Evolutionary conservation across 2,113 vertebrate species (phyloP).

Genomic region (Malurus melanocephalus): DNA sequence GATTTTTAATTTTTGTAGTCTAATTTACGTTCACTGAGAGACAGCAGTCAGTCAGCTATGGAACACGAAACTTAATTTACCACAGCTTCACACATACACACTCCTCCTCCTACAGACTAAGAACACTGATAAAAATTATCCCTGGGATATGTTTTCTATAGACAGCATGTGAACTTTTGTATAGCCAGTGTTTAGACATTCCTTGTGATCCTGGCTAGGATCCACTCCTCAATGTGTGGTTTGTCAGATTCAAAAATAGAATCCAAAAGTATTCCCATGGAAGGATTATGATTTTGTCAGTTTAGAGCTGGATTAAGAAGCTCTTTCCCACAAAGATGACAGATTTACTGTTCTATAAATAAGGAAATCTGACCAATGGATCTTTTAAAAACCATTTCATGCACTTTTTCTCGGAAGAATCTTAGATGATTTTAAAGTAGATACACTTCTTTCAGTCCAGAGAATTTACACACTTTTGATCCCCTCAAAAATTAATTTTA

Average conservation of each 20-base stretch:
- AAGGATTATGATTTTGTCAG: neutral
- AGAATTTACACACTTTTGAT: fast-evolving
- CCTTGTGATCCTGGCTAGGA: neutral
- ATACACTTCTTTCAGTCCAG: neutral
- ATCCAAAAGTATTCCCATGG: neutral
- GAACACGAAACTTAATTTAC: neutral
- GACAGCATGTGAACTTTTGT: neutral
- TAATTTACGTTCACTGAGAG: neutral
- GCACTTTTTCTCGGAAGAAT: fast-evolving
- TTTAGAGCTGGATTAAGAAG: neutral
- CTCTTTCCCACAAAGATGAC: neutral
- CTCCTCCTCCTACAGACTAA: neutral
- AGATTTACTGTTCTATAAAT: neutral
- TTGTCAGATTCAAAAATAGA: neutral
- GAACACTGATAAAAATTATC: neutral
- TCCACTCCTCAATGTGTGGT: neutral
- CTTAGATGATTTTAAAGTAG: neutral
- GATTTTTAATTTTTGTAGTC: neutral
- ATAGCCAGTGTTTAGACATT: neutral
- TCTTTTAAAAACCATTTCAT: neutral
- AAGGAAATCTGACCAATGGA: neutral
- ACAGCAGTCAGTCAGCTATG: neutral
- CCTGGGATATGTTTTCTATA: neutral
- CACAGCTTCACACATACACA: neutral
- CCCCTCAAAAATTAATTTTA: neutral